A percentile compares a stretch with the other conserved stretches of the same genome.
Evolutionary conservation across 2,113 vertebrate genomes (phyloP).

Genomic region (Craseonycteris thonglongyai): DNA sequence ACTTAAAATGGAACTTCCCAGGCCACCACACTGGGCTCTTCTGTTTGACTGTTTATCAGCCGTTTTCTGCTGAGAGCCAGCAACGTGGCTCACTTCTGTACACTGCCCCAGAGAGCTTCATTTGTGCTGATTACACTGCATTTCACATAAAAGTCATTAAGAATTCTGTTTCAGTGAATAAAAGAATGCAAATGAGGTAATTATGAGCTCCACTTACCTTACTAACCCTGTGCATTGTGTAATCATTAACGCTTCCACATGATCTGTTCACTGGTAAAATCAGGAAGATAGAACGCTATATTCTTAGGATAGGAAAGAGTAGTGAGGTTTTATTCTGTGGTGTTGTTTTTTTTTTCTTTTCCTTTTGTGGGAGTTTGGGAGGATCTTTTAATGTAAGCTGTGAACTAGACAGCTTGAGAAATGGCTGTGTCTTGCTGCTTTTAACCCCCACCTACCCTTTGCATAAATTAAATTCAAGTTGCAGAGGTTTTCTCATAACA

Average conservation of each 20-base stretch:
- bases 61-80: constrained; percentile 27
- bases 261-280: constrained; percentile 54
- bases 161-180: constrained; percentile 66
- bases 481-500: constrained; percentile 43
- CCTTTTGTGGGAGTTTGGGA: not conserved
- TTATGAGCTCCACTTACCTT: constrained; percentile 69
- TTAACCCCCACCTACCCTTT: constrained; percentile 25
- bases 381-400: constrained; percentile 28
- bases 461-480: constrained; percentile 61
- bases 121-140: constrained; percentile 25
- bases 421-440: constrained; percentile 14
- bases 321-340: not conserved
- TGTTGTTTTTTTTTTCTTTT: not conserved
- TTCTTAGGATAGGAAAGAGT: not conserved
- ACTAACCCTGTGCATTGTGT: constrained; percentile 46
- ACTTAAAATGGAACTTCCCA: not conserved
- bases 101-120: constrained; percentile 26
- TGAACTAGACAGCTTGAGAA: constrained; percentile 45
- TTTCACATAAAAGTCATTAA: constrained; percentile 62
- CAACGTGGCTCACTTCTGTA: constrained; percentile 21
- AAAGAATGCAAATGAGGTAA: constrained; percentile 69
- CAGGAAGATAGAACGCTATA: not conserved
- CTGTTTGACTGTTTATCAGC: constrained; percentile 1
- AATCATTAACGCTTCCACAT: constrained; percentile 48
- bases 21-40: not conserved